Percentiles rank a stretch among this genome's conserved stretches.
phyloP scores from a whole-genome alignment of 2,797 vertebrate genomes.

The Pseudotriccus pelzelni region DNA sequence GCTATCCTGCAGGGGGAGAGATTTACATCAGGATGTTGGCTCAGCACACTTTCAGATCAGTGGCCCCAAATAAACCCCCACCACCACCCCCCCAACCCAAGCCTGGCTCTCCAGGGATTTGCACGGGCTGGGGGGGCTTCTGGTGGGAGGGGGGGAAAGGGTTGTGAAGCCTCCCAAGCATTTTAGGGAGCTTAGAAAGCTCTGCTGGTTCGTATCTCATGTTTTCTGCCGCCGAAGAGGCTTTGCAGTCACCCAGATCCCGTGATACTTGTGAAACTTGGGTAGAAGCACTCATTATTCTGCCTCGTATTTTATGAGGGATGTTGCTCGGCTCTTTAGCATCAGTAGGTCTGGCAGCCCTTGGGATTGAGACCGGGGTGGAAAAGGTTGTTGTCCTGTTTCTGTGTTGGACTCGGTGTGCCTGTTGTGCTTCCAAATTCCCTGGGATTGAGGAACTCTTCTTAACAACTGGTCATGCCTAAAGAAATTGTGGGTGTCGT shows the following conservation, averaged over 20 bases:
- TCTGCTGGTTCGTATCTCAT: not conserved
- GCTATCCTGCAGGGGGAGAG: not conserved
- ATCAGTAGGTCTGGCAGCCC: not conserved
- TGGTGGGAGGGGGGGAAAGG: not conserved
- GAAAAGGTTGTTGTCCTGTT: not conserved
- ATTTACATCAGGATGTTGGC: not conserved
- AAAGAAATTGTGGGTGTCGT: not conserved
- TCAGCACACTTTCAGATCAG: not conserved
- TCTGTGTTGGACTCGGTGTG: fast-evolving
- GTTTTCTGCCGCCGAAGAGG: not conserved
- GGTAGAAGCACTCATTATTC: not conserved
- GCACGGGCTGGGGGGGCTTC: not conserved
- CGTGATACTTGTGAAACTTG: not conserved
- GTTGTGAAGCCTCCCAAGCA: not conserved
- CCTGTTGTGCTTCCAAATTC: not conserved
- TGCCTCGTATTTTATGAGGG: not conserved
- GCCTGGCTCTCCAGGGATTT: not conserved
- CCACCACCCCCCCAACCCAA: not conserved
- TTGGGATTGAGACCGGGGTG: not conserved
- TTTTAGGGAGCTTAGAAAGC: not conserved
- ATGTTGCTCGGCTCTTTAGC: not conserved
- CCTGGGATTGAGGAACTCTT: not conserved
- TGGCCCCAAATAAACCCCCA: not conserved
- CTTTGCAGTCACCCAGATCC: not conserved
- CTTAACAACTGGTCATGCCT: fast-evolving